Conservation (phyloP, 92 coral and sea anemone genomes). For the Paragorgia papillata region DNA sequence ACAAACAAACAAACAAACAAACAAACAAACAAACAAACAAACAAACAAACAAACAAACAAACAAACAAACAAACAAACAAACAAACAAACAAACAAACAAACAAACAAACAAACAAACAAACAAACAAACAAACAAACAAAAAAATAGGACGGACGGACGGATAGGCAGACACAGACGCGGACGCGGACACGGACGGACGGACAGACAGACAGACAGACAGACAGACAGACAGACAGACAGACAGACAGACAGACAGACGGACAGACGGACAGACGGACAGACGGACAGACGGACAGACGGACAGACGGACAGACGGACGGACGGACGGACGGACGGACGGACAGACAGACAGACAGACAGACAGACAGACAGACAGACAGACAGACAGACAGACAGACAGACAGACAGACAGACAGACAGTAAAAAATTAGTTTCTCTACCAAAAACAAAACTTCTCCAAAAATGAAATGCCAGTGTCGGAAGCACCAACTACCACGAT, state of each 20-base stretch:
- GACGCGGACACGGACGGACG: background rate
- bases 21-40: too few species aligned
- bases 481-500: constrained; percentile 99
- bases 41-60: background rate
- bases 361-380: too few species aligned
- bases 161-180: background rate
- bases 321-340: too few species aligned
- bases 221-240: too few species aligned
- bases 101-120: background rate
- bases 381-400: background rate
- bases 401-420: constrained; percentile 8
- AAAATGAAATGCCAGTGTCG: constrained; percentile 86
- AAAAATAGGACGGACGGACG: background rate
- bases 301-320: constrained; percentile 8
- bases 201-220: too few species aligned
- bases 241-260: background rate
- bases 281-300: constrained; percentile 15
- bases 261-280: constrained; percentile 1
- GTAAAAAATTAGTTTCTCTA: constrained; percentile 30
- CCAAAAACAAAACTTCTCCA: constrained; percentile 94
- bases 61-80: background rate
- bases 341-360: too few species aligned
- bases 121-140: background rate
- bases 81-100: background rate
- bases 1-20: too few species aligned